Percentiles rank a stretch among this genome's conserved stretches.
These are phyloP conservation scores for Andinoacara biseriatus DNA, from an alignment of 2,113 vertebrate species.

Conservation along the genomic window DNA sequence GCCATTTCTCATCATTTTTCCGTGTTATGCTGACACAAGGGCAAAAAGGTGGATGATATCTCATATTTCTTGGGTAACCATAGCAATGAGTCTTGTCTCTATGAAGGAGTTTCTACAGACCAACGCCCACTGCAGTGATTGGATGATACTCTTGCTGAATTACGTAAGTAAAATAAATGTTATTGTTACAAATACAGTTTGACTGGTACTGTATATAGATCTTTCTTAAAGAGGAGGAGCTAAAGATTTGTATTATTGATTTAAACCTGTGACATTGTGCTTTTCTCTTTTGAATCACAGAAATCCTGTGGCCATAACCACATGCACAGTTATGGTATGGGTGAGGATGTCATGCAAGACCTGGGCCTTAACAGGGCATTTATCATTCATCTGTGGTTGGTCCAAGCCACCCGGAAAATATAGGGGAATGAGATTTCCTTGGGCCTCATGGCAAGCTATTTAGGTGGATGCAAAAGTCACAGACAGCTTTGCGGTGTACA, in stretches of 20 bases:
- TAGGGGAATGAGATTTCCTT: slow-evolving; percentile 66
- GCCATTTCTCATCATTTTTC: slow-evolving; percentile 28
- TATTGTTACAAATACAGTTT: not conserved
- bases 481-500: slow-evolving; percentile 38
- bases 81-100: slow-evolving; percentile 58
- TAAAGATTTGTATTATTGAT: not conserved
- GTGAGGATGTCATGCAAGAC: slow-evolving; percentile 39
- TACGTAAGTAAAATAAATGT: slow-evolving; percentile 14
- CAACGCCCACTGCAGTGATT: slow-evolving; percentile 8
- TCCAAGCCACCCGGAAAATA: slow-evolving; percentile 51
- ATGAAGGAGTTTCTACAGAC: slow-evolving; percentile 7
- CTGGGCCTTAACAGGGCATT: slow-evolving; percentile 58
- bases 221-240: not conserved
- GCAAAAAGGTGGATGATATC: slow-evolving; percentile 32
- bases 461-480: slow-evolving; percentile 31
- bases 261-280: not conserved
- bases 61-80: slow-evolving; percentile 57
- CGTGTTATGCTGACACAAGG: slow-evolving; percentile 43
- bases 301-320: slow-evolving; percentile 15
- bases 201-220: not conserved
- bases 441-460: slow-evolving; percentile 55
- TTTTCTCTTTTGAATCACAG: slow-evolving; percentile 29
- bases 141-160: not conserved
- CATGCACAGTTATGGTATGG: slow-evolving; percentile 42
- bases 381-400: slow-evolving; percentile 67